Conservation (phyloP, 2,888 invertebrate species). For the Agrochola litura region DNA sequence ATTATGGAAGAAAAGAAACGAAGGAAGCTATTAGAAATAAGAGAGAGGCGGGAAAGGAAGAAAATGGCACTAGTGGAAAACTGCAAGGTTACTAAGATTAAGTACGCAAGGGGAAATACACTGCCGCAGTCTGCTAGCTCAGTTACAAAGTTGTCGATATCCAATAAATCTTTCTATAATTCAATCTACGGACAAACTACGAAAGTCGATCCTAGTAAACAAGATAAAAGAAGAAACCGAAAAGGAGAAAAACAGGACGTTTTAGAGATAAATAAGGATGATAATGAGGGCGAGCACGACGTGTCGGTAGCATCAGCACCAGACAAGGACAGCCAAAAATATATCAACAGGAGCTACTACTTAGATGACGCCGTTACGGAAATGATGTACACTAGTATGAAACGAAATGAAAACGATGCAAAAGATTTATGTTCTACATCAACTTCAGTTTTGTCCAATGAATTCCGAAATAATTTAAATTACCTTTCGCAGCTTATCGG, state of each 20-base stretch:
- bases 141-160: slow-evolving; percentile 86
- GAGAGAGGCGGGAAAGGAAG: slow-evolving; percentile 82
- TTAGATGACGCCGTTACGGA: slow-evolving; percentile 83
- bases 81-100: slow-evolving; percentile 80
- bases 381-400: slow-evolving; percentile 77
- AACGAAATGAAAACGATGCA: slow-evolving; percentile 65
- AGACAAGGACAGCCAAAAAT: slow-evolving; percentile 73
- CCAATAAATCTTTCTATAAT: slow-evolving; percentile 87
- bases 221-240: slow-evolving; percentile 64
- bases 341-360: slow-evolving; percentile 79
- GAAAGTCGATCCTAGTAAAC: slow-evolving; percentile 64
- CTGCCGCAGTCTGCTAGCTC: slow-evolving; percentile 83
- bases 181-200: slow-evolving; percentile 83
- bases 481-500: slow-evolving; percentile 68
- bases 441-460: slow-evolving; percentile 74
- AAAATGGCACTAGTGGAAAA: slow-evolving; percentile 81
- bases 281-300: slow-evolving; percentile 67
- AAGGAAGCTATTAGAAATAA: slow-evolving; percentile 82
- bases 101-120: slow-evolving; percentile 73
- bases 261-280: slow-evolving; percentile 29
- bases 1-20: slow-evolving; percentile 84
- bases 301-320: slow-evolving; percentile 53
- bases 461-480: slow-evolving; percentile 70
- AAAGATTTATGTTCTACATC: slow-evolving; percentile 70
- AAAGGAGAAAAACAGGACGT: slow-evolving; percentile 64